Conservation (phyloP, 2,888 invertebrate genomes). For the Pollenia griseotomentosa region DNA sequence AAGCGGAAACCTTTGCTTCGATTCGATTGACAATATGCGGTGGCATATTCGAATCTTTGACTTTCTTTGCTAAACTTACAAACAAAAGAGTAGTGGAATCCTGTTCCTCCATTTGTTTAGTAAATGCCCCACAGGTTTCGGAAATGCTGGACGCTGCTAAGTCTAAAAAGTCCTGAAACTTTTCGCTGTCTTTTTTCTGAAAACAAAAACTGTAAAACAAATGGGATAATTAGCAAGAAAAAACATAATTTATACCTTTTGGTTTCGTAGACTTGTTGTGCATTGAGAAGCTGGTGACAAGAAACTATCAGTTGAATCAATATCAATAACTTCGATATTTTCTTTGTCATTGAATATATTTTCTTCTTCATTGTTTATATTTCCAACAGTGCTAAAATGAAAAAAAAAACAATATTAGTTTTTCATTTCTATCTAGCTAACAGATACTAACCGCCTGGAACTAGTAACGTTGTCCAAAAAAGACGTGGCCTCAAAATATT, state of each 20-base stretch:
- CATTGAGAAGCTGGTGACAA: no score
- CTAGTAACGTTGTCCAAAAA: constrained; percentile 5
- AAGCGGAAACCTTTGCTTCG: constrained; percentile 44
- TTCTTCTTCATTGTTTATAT: not conserved
- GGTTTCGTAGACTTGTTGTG: no score
- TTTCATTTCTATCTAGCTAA: not conserved
- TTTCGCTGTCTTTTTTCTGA: constrained; percentile 31
- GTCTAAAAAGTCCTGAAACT: constrained; percentile 45
- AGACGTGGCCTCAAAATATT: constrained; percentile 23
- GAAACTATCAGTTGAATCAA: no score
- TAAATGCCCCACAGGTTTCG: constrained; percentile 33
- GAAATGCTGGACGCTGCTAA: constrained; percentile 41
- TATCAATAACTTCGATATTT: no score
- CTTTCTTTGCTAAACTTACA: constrained; percentile 46
- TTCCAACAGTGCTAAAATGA: not conserved
- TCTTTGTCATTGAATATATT: no score
- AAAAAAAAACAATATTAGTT: not conserved
- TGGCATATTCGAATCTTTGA: constrained; percentile 45
- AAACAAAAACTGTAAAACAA: not conserved
- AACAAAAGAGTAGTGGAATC: constrained; percentile 44
- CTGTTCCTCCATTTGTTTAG: not conserved
- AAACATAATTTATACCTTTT: no score
- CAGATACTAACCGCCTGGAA: constrained; percentile 13
- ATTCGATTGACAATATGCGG: constrained; percentile 43
- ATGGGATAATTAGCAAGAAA: no score